phyloP scores from a whole-genome alignment of 2,888 invertebrate genomes.

The Cinara cedri region DNA sequence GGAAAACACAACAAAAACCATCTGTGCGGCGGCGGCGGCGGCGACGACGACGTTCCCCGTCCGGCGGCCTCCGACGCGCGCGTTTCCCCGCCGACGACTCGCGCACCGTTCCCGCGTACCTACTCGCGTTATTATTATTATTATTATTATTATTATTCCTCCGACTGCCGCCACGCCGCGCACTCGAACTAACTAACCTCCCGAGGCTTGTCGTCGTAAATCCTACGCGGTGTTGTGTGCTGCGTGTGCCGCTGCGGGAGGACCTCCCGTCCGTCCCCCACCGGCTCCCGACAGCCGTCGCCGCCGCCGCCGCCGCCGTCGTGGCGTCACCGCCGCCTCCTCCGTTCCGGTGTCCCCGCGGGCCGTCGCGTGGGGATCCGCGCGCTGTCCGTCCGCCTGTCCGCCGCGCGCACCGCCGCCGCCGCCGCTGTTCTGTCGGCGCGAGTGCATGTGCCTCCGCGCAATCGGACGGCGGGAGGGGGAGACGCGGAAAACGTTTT shows the following conservation, averaged over 20 bases:
- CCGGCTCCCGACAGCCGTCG: background rate
- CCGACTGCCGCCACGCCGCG: background rate
- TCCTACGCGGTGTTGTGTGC: conserved; percentile 29
- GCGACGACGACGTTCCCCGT: background rate
- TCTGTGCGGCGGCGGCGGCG: conserved; percentile 26
- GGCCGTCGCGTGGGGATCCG: conserved; percentile 26
- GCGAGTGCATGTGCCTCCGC: conserved; percentile 9
- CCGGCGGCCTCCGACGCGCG: background rate
- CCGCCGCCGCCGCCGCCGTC: background rate
- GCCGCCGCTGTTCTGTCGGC: background rate
- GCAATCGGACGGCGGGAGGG: background rate
- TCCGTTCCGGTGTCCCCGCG: conserved; percentile 24
- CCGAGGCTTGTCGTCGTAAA: conserved; percentile 48
- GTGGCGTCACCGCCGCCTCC: background rate
- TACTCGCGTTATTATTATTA: background rate
- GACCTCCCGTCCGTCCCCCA: conserved; percentile 11
- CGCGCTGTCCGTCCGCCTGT: background rate
- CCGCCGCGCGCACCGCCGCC: background rate
- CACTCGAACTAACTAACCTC: conserved; percentile 38
- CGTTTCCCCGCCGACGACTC: background rate
- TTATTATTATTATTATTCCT: conserved; percentile 17
- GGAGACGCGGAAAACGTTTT: conserved; percentile 41
- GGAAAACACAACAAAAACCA: conserved; percentile 53
- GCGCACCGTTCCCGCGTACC: background rate
- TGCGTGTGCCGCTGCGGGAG: background rate